Evolutionary conservation across 1,140 invertebrate species (phyloP), one percentile per base, ranked within the genome.

Genomic region (Eriosoma lanigerum): DNA sequence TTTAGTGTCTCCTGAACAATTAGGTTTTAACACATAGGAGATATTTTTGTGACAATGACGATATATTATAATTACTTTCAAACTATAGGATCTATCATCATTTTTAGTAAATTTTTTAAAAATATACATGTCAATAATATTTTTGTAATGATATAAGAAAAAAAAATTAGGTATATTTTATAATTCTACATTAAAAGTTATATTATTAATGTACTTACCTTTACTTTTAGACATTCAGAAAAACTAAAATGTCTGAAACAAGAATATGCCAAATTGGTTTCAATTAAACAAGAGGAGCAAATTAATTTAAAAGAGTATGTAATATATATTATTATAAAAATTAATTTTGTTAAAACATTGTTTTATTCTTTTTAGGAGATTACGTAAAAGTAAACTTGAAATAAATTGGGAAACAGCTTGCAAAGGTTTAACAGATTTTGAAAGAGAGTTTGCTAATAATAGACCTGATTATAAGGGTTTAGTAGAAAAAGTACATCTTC

Each of bases 291-390:
- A 60, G 75, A 78, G 60, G 75, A 78, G 62, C 32, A 58, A 19
- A 60, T 62, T 48, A 8, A 26, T 78, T 62, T 78, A n/a, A 78
- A 78, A 62, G 56, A 78, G 75, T 78, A 78, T 46, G 56, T 62
- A 38, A 38, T 38, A 44, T 46, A 19, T 19, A 78, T 12, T 26
- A 58, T 19, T 21, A 52, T n/a, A 3, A 24, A 38, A 21, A 32
- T n/a, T 73, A 24, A 15, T 58, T 38, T 12, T 21, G 17, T 72
- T 52, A 26, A 0, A 9, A 48, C 26, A 1, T 17, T 48, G 2
- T 19, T 38, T 50, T 46, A 24, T 68, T 24, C 46, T 50, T 70
- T 78, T n/a, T 48, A 78, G 75, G 19, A 60, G 62, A 46, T 62
- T 78, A 29, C 56, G 32, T 26, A 78, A 78, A 54, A 48, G 10